These are phyloP conservation scores for Leptinotarsa defecta DNA, from an alignment of 1,140 invertebrate genomes.

Conservation along the genomic window DNA sequence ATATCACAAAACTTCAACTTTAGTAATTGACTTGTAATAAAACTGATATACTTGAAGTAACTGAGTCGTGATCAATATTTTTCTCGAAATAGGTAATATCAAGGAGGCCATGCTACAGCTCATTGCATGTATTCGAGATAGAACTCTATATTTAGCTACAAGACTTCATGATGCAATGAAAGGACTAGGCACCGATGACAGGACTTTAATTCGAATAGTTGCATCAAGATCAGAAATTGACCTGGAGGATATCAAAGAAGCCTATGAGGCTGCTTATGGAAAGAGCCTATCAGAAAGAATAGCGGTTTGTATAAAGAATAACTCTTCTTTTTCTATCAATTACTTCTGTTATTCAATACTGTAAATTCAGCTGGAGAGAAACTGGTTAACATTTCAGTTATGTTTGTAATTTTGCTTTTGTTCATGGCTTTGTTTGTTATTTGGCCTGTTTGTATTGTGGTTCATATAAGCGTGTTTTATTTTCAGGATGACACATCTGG, in stretches of 20 bases:
- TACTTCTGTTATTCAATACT: conserved; percentile 7
- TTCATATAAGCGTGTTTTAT: conserved; percentile 31
- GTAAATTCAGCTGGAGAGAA: background rate
- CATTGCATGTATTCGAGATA: conserved; percentile 47
- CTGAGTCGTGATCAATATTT: background rate
- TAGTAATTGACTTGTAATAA: background rate
- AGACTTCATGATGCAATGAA: conserved; percentile 84
- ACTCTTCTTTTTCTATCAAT: background rate
- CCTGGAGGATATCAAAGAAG: conserved; percentile 81
- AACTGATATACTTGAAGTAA: background rate
- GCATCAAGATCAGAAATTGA: conserved; percentile 88
- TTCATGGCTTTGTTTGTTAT: no score
- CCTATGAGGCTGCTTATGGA: conserved; percentile 77
- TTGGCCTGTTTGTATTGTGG: conserved; percentile 1
- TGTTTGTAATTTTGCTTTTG: no score
- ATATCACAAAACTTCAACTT: no score
- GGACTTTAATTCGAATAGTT: conserved; percentile 83
- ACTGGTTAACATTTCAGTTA: no score
- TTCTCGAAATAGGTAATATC: conserved; percentile 67
- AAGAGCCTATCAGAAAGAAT: conserved; percentile 81
- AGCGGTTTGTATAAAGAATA: conserved; percentile 62
- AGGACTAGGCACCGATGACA: conserved; percentile 83
- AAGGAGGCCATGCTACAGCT: conserved; percentile 77
- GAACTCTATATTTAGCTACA: conserved; percentile 43
- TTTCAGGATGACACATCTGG: conserved; percentile 63